These are phyloP conservation scores for Steinernema scapterisci DNA, from an alignment of 2,888 invertebrate genomes.

Conservation along the genomic window DNA sequence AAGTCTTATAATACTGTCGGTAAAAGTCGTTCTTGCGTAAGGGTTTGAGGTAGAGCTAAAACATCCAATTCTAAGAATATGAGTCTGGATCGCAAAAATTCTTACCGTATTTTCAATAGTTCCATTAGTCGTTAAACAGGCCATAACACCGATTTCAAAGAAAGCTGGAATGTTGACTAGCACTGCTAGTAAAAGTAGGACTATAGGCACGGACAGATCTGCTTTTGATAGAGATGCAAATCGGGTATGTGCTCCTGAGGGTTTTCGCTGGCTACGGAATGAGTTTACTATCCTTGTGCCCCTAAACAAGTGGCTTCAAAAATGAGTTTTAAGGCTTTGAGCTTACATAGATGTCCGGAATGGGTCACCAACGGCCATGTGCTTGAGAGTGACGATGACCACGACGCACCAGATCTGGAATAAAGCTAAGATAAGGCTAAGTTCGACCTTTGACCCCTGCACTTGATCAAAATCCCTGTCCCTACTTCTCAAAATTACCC, in stretches of 20 bases:
- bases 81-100: too few species aligned
- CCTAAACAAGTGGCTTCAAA: not conserved
- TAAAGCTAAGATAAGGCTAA: too few species aligned
- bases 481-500: not conserved
- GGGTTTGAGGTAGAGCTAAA: not conserved
- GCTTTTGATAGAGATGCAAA: not conserved
- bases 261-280: slow-evolving; percentile 20
- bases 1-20: not conserved
- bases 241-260: not conserved
- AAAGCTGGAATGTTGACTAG: slow-evolving; percentile 11
- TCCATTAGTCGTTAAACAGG: not conserved
- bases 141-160: slow-evolving; percentile 10
- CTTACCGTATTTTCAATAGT: not conserved
- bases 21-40: not conserved
- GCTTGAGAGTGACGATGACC: slow-evolving; percentile 9
- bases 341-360: slow-evolving; percentile 10
- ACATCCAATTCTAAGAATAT: too few species aligned
- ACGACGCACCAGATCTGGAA: slow-evolving; percentile 13
- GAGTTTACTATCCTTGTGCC: not conserved
- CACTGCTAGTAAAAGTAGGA: not conserved
- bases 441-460: too few species aligned
- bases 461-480: too few species aligned
- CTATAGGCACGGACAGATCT: not conserved
- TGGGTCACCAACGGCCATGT: slow-evolving; percentile 16
- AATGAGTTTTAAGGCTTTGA: not conserved